A percentile compares a stretch with the other conserved stretches of the same genome.
These are phyloP conservation scores for Cephus sareptanus DNA, from an alignment of 2,888 invertebrate species.

Conservation along the genomic window DNA sequence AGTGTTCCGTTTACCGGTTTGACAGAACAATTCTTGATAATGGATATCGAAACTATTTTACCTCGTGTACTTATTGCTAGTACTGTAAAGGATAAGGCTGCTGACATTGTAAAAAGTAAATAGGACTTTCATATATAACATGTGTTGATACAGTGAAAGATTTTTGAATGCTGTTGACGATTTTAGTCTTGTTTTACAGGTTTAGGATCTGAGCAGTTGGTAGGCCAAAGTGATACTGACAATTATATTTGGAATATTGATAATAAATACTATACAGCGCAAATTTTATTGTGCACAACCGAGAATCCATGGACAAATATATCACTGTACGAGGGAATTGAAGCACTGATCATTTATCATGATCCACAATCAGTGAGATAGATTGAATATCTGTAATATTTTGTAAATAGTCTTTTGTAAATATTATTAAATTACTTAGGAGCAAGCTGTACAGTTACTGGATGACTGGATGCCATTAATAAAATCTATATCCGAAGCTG, in stretches of 20 bases:
- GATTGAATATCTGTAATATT: neutral
- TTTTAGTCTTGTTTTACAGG: slow-evolving; percentile 32
- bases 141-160: neutral
- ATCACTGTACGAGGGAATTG: slow-evolving; percentile 66
- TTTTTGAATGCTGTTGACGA: neutral
- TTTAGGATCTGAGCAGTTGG: slow-evolving; percentile 52
- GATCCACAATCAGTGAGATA: slow-evolving; percentile 68
- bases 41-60: slow-evolving; percentile 37
- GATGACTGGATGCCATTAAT: slow-evolving; percentile 50
- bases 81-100: slow-evolving; percentile 44
- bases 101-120: slow-evolving; percentile 54
- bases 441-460: slow-evolving; percentile 40
- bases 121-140: slow-evolving; percentile 11
- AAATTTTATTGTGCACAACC: slow-evolving; percentile 71
- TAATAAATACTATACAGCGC: slow-evolving; percentile 79
- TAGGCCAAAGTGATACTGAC: slow-evolving; percentile 49
- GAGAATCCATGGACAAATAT: slow-evolving; percentile 66
- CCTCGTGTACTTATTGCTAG: slow-evolving; percentile 54
- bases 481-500: slow-evolving; percentile 44
- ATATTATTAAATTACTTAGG: slow-evolving; percentile 41
- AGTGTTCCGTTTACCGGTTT: slow-evolving; percentile 9
- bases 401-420: neutral
- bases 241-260: slow-evolving; percentile 72
- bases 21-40: slow-evolving; percentile 19
- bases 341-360: slow-evolving; percentile 75